A percentile compares a stretch with the other conserved stretches of the same genome.
phyloP scores from a whole-genome alignment of 2,888 invertebrate genomes.

The Cylloceria caligata region DNA sequence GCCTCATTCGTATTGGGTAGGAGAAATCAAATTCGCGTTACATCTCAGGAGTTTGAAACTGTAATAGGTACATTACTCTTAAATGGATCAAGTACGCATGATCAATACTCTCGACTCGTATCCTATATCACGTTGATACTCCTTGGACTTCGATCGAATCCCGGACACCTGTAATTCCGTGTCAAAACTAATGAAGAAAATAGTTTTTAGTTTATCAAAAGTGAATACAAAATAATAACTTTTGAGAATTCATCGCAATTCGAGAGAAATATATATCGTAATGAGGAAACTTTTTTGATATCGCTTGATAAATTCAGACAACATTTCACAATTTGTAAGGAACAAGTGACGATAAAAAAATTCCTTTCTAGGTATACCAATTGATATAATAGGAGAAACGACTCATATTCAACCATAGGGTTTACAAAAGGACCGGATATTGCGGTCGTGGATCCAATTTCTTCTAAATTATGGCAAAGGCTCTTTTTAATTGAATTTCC shows the following conservation, averaged over 20 bases:
- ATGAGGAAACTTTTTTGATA: background rate
- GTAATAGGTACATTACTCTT: background rate
- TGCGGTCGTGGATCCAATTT: background rate
- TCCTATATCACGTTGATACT: constrained; percentile 9
- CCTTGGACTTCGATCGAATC: background rate
- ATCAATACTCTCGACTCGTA: constrained; percentile 5
- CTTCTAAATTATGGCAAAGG: background rate
- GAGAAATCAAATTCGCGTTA: constrained; percentile 24
- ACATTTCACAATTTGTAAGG: background rate
- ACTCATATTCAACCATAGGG: background rate
- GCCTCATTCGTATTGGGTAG: background rate
- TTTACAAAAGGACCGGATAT: background rate
- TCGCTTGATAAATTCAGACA: background rate
- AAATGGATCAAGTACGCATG: background rate
- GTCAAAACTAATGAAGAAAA: no score
- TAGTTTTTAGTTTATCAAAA: no score
- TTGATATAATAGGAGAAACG: background rate
- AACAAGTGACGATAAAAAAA: background rate
- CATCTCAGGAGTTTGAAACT: constrained; percentile 4
- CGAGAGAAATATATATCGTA: no score
- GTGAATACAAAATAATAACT: no score
- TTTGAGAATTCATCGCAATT: no score
- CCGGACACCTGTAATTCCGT: background rate
- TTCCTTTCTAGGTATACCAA: background rate
- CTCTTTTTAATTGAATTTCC: background rate